Evolutionary conservation across 2,888 invertebrate species (phyloP).

Genomic region (Conchocele bisecta): DNA sequence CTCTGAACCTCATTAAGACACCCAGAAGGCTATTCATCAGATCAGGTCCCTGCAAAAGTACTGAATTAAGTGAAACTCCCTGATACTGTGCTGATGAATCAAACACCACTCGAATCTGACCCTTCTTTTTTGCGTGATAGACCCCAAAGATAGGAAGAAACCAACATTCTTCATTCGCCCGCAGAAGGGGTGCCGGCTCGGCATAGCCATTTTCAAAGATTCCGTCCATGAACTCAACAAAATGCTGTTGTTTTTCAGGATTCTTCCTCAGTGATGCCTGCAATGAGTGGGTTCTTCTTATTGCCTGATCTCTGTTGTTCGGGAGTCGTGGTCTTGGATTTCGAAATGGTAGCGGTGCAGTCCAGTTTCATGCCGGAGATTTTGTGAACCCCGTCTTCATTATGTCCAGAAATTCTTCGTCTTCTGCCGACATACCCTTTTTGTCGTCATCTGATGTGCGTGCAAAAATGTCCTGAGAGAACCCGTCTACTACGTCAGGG

Average conservation of each 20-base stretch:
- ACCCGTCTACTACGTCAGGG: neutral
- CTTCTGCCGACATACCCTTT: neutral
- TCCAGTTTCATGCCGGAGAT: conserved; percentile 6
- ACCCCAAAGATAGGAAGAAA: conserved; percentile 3
- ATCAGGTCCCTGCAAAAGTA: conserved; percentile 39
- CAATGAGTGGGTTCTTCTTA: too few species aligned
- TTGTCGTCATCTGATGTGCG: neutral
- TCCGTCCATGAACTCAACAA: too few species aligned
- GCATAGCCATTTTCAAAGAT: too few species aligned
- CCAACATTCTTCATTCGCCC: too few species aligned
- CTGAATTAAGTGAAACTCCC: conserved; percentile 23
- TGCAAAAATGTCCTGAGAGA: neutral
- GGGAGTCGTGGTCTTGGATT: conserved; percentile 11
- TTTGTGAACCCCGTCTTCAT: conserved; percentile 4
- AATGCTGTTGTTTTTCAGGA: too few species aligned
- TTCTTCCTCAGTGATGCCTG: too few species aligned
- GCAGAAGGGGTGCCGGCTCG: too few species aligned
- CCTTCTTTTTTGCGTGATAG: neutral
- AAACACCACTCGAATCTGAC: conserved; percentile 19
- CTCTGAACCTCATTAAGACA: conserved; percentile 30
- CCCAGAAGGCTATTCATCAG: conserved; percentile 32
- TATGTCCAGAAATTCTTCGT: neutral
- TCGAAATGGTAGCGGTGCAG: conserved; percentile 22
- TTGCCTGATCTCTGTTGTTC: conserved; percentile 25
- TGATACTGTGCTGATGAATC: conserved; percentile 33